Evolutionary conservation across 2,888 invertebrate species (phyloP).

Genomic region (Anorthoa munda): DNA sequence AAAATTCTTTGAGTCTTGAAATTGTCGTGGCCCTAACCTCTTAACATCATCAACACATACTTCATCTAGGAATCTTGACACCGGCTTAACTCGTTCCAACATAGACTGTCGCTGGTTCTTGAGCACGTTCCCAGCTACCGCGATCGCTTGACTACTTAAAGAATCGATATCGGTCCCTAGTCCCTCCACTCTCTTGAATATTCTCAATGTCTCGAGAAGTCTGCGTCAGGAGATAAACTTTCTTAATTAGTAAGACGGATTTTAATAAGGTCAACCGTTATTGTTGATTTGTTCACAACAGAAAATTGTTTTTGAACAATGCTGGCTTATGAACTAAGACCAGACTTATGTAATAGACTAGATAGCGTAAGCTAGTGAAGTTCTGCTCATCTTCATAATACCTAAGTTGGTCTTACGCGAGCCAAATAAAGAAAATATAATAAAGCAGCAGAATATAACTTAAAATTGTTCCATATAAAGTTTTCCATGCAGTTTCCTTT

Average conservation of each 20-base stretch:
- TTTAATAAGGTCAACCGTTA: slow-evolving; percentile 61
- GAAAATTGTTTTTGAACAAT: slow-evolving; percentile 41
- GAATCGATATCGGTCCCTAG: slow-evolving; percentile 67
- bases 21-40: slow-evolving; percentile 25
- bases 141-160: slow-evolving; percentile 62
- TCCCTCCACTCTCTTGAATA: slow-evolving; percentile 62
- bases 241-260: slow-evolving; percentile 53
- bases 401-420: neutral
- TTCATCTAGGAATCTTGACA: slow-evolving; percentile 63
- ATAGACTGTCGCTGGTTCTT: slow-evolving; percentile 67
- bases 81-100: slow-evolving; percentile 68
- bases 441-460: neutral
- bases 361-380: slow-evolving; percentile 6
- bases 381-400: neutral
- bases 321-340: slow-evolving; percentile 2
- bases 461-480: neutral
- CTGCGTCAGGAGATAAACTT: slow-evolving; percentile 66
- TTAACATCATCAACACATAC: slow-evolving; percentile 51
- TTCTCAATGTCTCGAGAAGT: slow-evolving; percentile 62
- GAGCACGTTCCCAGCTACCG: slow-evolving; percentile 75
- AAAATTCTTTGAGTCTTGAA: slow-evolving; percentile 24
- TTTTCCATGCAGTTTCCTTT: slow-evolving; percentile 2
- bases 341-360: neutral
- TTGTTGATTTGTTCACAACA: slow-evolving; percentile 47
- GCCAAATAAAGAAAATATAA: no score